Evolutionary conservation across 2,888 invertebrate genomes (phyloP), one percentile per base, ranked within the genome.

Genomic region (Frankliniella fusca): DNA sequence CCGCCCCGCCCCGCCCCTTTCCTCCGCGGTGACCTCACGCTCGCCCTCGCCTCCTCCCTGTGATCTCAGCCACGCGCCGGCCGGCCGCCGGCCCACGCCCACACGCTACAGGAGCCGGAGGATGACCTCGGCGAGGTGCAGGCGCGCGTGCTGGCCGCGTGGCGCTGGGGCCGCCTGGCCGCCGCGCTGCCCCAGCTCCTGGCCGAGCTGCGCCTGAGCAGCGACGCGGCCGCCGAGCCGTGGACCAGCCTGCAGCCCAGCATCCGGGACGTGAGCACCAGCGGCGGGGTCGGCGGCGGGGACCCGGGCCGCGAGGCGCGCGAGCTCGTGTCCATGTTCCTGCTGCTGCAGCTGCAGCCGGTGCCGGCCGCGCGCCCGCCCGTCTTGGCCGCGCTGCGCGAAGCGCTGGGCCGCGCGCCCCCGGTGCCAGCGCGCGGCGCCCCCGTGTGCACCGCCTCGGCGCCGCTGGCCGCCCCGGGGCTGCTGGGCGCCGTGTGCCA

Each of bases 401-500:
- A 27, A 11, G 23, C 27, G 27, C 12, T 27, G 23, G 23, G 11
- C 23, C 27, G n/a, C 23, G 23, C 12, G 70, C 70, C 70, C 27
- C 23, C 27, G 23, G 70, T 76, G 70, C 70, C 70, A 10, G 23
- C 70, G 70, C 70, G 70, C 11, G 70, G 70, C 70, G 9, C n/a
- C 70, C 11, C 27, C 70, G 70, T 76, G 70, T 27, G 23, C 70
- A 23, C 70, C 23, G 27, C 70, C 11, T 76, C 23, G 23, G 27
- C 70, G 70, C 70, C 70, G 23, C 70, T 76, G 23, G 27, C 10
- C 70, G 70, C 70, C 70, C 23, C 70, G 23, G 70, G 23, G 23
- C 84, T 84, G 80, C 81, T 84, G 54, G 84, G 83, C 80, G 83
- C 84, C 11, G 28, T 82, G 80, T 84, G 83, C 50, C 38, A 76